Base-by-base conservation (phyloP, 2,888 invertebrate genomes). In the Diaphora mendica region DNA sequence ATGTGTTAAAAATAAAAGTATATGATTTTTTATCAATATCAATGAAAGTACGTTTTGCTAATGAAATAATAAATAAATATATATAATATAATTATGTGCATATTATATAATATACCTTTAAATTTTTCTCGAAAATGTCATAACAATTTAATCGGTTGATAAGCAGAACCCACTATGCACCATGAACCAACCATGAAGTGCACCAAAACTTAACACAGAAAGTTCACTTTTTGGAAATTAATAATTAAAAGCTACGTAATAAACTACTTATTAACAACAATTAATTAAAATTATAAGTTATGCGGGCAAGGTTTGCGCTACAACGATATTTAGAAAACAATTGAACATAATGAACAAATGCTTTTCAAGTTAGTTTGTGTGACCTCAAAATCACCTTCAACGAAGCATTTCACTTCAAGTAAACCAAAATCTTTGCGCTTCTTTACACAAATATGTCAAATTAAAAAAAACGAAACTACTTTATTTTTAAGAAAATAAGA, bases 361-460 rank as follows among this genome's bases (percentile, higher is more conserved):
- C 17, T 62, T 59, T 26, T 26, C 4, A 59, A 59, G 62, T 30
- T 62, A 30, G 15, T 8, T 62, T 7, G 17, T 8, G 62, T 62
- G 62, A 30, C 62, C 26, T 62, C 62, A 62, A 62, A 30, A 62
- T 62, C 62, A 30, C 30, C 13, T 62, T 64, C 65, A 65, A 65
- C 9, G 30, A 17, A 62, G 62, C 30, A 62, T 62, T 30, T 62
- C 62, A 30, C 30, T 30, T 17, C 15, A 62, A 62, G 62, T 62
- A 62, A 62, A 62, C 15, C 62, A 30, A 62, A 30, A 62, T 62
- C 62, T 62, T 62, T 62, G 30, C 62, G 62, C 62, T 62, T 35
- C 42, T 9, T 39, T 39, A 69, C 39, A 59, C 69, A 39, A 59
- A 26, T 26, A 42, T 68, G 44, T 68, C 48, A 62, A 23, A 44